Percentiles rank a stretch among this genome's conserved stretches.
Conservation (phyloP, 92 coral and sea anemone species). For the Phenganax subtilis region DNA sequence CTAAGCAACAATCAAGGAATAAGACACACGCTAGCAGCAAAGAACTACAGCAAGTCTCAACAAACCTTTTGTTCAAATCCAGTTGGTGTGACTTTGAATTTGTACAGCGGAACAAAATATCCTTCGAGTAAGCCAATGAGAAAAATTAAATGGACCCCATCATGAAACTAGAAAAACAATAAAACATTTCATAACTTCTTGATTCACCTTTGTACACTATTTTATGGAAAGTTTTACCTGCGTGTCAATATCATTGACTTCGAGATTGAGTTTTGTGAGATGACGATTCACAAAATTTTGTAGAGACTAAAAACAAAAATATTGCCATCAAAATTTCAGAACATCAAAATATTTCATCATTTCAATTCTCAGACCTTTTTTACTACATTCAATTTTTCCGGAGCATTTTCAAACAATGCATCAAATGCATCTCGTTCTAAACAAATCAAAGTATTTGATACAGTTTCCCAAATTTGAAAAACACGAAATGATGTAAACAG, state of each 20-base stretch:
- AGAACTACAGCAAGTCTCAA: not conserved
- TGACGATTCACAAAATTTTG: slow-evolving; percentile 95
- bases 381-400: slow-evolving; percentile 89
- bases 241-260: slow-evolving; percentile 81
- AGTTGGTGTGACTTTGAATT: slow-evolving; percentile 82
- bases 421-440: slow-evolving; percentile 98
- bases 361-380: slow-evolving; percentile 58
- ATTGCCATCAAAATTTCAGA: not conserved
- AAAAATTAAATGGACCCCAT: slow-evolving; percentile 90
- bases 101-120: slow-evolving; percentile 89
- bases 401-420: slow-evolving; percentile 97
- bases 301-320: slow-evolving; percentile 59
- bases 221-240: slow-evolving; percentile 53
- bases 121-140: slow-evolving; percentile 94
- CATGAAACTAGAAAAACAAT: slow-evolving; percentile 69
- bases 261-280: slow-evolving; percentile 75
- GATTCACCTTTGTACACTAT: not conserved
- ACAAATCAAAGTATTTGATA: not conserved
- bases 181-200: not conserved
- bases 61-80: slow-evolving; percentile 75
- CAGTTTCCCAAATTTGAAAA: not conserved
- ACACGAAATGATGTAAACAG: not conserved
- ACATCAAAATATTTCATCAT: not conserved
- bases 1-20: slow-evolving; percentile 40
- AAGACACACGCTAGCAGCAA: not conserved